phyloP scores from a whole-genome alignment of 2,113 vertebrate species.

The Polypterus senegalus region DNA sequence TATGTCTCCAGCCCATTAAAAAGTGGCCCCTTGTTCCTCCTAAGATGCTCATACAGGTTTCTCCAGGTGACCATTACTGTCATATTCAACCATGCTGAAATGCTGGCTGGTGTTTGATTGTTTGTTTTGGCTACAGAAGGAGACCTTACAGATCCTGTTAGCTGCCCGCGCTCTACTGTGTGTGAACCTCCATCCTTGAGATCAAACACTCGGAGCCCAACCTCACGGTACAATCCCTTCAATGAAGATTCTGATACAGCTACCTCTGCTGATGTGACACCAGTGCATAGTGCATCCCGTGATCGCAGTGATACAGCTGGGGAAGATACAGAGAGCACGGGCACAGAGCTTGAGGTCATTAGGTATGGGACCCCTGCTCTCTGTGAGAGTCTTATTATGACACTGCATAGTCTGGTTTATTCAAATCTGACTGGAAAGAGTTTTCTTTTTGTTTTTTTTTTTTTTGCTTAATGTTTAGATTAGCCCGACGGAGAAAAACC shows the following conservation, averaged over 20 bases:
- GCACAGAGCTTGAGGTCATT: slow-evolving; percentile 81
- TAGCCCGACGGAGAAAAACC: slow-evolving; percentile 71
- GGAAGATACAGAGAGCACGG: slow-evolving; percentile 40
- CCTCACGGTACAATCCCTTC: slow-evolving; percentile 79
- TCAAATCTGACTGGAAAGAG: background rate
- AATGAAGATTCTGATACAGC: slow-evolving; percentile 57
- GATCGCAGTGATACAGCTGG: slow-evolving; percentile 26
- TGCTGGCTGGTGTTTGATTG: background rate
- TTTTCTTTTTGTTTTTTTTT: background rate
- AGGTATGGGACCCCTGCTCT: slow-evolving; percentile 46
- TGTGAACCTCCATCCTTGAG: slow-evolving; percentile 55
- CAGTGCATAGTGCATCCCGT: slow-evolving; percentile 50
- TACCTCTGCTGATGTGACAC: slow-evolving; percentile 70
- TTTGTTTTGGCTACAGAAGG: slow-evolving; percentile 54
- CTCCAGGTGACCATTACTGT: background rate
- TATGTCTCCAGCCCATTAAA: background rate
- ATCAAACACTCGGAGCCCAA: slow-evolving; percentile 60
- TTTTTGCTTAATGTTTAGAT: slow-evolving; percentile 37
- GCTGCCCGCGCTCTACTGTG: slow-evolving; percentile 60
- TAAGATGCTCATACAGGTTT: background rate
- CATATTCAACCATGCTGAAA: no score
- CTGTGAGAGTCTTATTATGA: no score
- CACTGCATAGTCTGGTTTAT: background rate
- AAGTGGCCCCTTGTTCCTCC: background rate
- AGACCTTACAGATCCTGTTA: slow-evolving; percentile 78